Conservation (phyloP, 2,797 vertebrate genomes). For the Betta splendens region DNA sequence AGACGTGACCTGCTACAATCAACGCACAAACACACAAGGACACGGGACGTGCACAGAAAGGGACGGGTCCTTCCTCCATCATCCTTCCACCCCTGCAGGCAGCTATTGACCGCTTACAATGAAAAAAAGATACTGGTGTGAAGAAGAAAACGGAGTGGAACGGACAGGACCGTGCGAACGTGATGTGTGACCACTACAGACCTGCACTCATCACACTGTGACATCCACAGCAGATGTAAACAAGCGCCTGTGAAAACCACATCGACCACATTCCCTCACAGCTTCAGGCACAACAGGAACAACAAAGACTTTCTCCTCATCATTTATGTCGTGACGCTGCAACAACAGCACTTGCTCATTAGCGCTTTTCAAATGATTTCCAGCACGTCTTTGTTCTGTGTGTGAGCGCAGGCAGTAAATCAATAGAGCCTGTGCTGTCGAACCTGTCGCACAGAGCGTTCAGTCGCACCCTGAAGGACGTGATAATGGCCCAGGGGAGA, state of each 20-base stretch:
- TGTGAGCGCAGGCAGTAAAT: neutral
- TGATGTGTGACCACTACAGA: too few species aligned
- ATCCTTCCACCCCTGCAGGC: too few species aligned
- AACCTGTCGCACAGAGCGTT: conserved; percentile 31
- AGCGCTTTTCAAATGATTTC: conserved; percentile 2
- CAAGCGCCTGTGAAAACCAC: conserved; percentile 15
- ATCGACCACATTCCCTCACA: conserved; percentile 2
- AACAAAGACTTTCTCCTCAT: neutral
- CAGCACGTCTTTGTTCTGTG: conserved; percentile 22
- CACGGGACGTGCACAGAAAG: too few species aligned
- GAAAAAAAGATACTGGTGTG: too few species aligned
- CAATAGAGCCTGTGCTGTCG: conserved; percentile 5
- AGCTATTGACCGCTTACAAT: too few species aligned
- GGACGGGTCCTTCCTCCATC: too few species aligned
- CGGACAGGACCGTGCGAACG: too few species aligned
- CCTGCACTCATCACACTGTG: too few species aligned
- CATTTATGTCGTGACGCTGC: neutral
- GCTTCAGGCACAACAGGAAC: neutral
- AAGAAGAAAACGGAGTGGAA: too few species aligned
- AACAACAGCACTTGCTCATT: conserved; percentile 14
- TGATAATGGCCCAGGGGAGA: conserved; percentile 18
- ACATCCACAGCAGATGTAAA: conserved; percentile 1
- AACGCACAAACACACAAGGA: too few species aligned
- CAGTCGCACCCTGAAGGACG: conserved; percentile 30
- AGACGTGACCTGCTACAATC: neutral